phyloP scores from a whole-genome alignment of 2,113 vertebrate genomes.

The Globicephala melas region DNA sequence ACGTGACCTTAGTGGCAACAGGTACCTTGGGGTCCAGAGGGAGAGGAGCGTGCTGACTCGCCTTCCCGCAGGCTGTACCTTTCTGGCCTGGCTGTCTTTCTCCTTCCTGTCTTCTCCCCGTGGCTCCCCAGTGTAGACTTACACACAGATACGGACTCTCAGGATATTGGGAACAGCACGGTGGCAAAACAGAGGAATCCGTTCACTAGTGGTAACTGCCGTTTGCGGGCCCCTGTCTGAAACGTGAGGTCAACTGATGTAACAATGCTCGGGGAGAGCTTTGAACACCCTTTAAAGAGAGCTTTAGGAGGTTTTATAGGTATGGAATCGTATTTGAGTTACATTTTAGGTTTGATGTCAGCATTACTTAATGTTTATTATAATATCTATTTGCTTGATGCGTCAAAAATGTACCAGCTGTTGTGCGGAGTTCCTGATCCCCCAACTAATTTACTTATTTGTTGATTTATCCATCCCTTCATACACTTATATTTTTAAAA shows the following conservation, averaged over 20 bases:
- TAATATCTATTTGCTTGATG: not conserved
- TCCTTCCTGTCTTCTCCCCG: not conserved
- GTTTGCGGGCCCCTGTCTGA: not conserved
- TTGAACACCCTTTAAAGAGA: not conserved
- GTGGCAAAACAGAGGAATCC: not conserved
- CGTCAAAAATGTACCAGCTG: not conserved
- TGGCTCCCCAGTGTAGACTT: not conserved
- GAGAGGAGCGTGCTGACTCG: not conserved
- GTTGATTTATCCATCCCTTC: not conserved
- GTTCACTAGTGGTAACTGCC: not conserved
- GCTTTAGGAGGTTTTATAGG: not conserved
- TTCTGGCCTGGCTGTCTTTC: not conserved
- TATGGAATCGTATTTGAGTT: not conserved
- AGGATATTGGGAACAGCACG: not conserved
- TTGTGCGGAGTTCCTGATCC: not conserved
- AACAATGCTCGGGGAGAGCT: not conserved
- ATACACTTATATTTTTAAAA: not conserved
- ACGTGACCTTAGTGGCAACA: not conserved
- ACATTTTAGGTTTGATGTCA: not conserved
- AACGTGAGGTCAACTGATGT: not conserved
- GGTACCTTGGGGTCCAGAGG: not conserved
- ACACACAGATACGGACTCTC: not conserved
- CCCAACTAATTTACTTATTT: not conserved
- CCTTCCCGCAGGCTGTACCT: not conserved
- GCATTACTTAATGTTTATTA: not conserved